phyloP scores from a whole-genome alignment of 2,113 vertebrate species.

The Prochilodus magdalenae region DNA sequence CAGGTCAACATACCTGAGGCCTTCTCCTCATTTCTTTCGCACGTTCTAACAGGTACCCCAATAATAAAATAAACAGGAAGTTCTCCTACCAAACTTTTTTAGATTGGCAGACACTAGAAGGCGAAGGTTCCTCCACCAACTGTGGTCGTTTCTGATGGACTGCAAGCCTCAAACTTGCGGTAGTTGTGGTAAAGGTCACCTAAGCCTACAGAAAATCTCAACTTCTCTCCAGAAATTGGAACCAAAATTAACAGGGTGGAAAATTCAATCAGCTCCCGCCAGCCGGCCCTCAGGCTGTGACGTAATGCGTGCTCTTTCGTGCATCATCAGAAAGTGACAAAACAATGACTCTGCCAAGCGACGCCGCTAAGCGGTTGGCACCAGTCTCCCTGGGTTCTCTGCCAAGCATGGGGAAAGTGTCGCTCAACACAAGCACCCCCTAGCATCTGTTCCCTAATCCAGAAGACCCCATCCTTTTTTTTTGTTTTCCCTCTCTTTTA shows the following conservation, averaged over 20 bases:
- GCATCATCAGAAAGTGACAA: slow-evolving; percentile 58
- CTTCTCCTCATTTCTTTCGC: not conserved
- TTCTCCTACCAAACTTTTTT: not conserved
- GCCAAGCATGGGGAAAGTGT: slow-evolving; percentile 62
- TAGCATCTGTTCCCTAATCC: slow-evolving; percentile 70
- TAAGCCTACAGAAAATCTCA: not conserved
- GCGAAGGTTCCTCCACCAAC: not conserved
- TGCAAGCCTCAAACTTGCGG: not conserved
- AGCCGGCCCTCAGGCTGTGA: slow-evolving; percentile 52
- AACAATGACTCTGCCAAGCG: slow-evolving; percentile 57
- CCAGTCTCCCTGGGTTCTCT: slow-evolving; percentile 49
- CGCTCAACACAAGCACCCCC: slow-evolving; percentile 52
- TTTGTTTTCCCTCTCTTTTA: slow-evolving; percentile 47
- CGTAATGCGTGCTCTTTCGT: slow-evolving; percentile 53
- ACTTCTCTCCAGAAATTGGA: not conserved
- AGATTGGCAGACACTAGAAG: not conserved
- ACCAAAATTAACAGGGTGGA: not conserved
- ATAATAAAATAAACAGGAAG: not conserved
- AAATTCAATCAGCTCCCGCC: slow-evolving; percentile 23
- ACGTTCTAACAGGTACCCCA: not conserved
- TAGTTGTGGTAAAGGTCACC: not conserved
- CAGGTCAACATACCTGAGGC: not conserved
- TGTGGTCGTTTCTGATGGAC: not conserved
- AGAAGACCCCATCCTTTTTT: slow-evolving; percentile 54
- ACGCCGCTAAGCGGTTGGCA: slow-evolving; percentile 69